Base-by-base conservation (phyloP, 2,797 vertebrate species). In the Bucorvus abyssinicus region DNA sequence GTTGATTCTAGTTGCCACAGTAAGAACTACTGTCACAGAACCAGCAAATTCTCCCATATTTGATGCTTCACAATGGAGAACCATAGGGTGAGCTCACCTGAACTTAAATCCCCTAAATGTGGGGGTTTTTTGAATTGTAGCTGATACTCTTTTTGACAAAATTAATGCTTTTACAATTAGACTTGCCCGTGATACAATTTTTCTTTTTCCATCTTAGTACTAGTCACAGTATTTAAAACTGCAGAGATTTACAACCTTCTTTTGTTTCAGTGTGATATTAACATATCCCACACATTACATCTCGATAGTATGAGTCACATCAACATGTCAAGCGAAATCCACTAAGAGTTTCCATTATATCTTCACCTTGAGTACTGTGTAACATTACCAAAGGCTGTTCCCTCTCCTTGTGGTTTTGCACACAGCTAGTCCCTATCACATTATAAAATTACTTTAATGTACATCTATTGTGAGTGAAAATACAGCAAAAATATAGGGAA, bases 241-340 rank as follows among this genome's bases (percentile, higher is more conserved):
- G 71, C n/a, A 70, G 68, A 78, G 81, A 93, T 74, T 63, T 91
- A 77, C 63, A 86, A 23, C 55, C 53, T 55, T 55, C 38, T 79
- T 92, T 86, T 87, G 84, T 89, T 93, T 91, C 55, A 85, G 36
- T 87, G 57, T 32, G 89, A 92, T 40, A 40, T 73, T 88, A 87
- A 65, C 56, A 20, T 85, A 52, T 63, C 49, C 52, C 27, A 30
- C 19, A 7, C 84, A 34, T 52, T 93, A 65, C 30, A 67, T 91
- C 75, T 53, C 82, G 53, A 49, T 74, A 57, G 60, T 68, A 18
- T 89, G 88, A 95, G 67, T 94, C 85, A 93, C 1, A 1, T 34
- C 65, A 81, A 45, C 45, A 13, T 76, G 27, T 81, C 45, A 70
- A 70, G 84, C 38, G 87, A 92, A 89, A 91, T 87, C 73, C 52